A percentile compares a stretch with the other conserved stretches of the same genome.
Evolutionary conservation across 2,113 vertebrate genomes (phyloP).

Genomic region (Mirza zaza): DNA sequence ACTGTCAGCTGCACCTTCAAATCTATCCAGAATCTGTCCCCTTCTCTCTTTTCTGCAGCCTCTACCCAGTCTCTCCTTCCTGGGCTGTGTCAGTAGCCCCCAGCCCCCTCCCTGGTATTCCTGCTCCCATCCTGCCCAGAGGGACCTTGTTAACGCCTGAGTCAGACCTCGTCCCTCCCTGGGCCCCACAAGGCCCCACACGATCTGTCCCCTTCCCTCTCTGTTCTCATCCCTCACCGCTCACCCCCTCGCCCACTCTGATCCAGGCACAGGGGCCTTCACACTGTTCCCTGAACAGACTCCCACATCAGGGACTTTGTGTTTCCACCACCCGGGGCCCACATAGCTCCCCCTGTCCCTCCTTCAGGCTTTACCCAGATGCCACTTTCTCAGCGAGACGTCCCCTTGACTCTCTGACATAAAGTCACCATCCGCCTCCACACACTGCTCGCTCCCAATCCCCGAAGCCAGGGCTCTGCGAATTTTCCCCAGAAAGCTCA

Average conservation of each 20-base stretch:
- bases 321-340: background rate
- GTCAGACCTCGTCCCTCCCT: accelerated
- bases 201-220: background rate
- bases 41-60: background rate
- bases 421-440: background rate
- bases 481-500: background rate
- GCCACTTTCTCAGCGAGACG: background rate
- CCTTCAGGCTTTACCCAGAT: background rate
- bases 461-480: background rate
- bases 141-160: background rate
- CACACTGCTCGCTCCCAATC: accelerated
- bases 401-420: background rate
- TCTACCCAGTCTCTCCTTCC: background rate
- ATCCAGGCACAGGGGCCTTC: background rate
- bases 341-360: background rate
- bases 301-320: background rate
- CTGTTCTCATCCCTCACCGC: background rate
- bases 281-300: background rate
- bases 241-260: too few relatives aligned
- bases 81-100: background rate
- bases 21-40: background rate
- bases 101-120: background rate
- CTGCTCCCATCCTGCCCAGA: too few relatives aligned
- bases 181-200: accelerated
- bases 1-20: background rate